Evolutionary conservation across 2,113 vertebrate species (phyloP), one percentile per base, ranked within the genome.

Genomic region (Mesoclemmys tuberculata): DNA sequence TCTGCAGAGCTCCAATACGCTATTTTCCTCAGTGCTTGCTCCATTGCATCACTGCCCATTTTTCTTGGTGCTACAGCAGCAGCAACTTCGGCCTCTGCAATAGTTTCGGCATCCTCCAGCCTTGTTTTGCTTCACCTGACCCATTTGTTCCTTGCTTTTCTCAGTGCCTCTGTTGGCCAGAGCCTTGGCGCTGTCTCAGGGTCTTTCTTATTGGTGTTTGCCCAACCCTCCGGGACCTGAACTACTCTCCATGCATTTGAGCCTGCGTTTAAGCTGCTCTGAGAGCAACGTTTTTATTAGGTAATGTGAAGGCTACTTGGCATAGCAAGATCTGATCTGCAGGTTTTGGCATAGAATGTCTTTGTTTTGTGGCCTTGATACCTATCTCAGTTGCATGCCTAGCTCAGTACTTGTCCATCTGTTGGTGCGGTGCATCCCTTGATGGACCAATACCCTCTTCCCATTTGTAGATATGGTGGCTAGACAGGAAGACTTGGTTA

Each of bases 241-340:
- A 64, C 35, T 64, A 64, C 16, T 64, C 29, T 64, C 61, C 31
- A 0, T 61, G 61, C 80, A 90, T 35, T 55, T 87, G 18, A 51
- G 51, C 22, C 82, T 89, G 49, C 0, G 1, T 10, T 75, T 91
- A 0, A 0, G 18, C 27, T 26, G 8, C 83, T 85, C 4, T 0
- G n/a, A 54, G 48, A 94, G 89, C 77, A 78, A 13, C 14, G 38
- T 19, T 84, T 92, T 64, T 12, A 85, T 84, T 46, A 51, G 64
- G 27, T 61, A 35, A 10, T 5, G 13, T 80, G 75, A 46, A 80
- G 91, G 82, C 13, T 16, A 78, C 54, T 82, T 88, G 64, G 35
- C 64, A n/a, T 46, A 12, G 89, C 55, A n/a, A 56, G 22, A 2
- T 44, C 86, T 56, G 5, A 3, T 9, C 79, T 87, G 26, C 56